Evolutionary conservation across 2,113 vertebrate genomes (phyloP), one percentile per base, ranked within the genome.

Genomic region (Saccopteryx leptura): DNA sequence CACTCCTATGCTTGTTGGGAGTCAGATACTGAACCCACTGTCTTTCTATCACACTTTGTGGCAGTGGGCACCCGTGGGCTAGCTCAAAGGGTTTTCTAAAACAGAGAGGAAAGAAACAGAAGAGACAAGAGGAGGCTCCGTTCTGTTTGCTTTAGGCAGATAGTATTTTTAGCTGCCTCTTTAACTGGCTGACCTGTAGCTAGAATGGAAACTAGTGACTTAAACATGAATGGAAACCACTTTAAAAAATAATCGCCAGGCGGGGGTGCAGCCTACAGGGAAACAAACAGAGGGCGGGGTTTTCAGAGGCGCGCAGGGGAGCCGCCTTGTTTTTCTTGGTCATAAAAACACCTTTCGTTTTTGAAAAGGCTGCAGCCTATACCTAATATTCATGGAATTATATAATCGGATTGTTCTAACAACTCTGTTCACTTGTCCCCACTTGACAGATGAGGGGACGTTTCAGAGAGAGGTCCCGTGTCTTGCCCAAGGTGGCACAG

Each of bases 181-280:
- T 93, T 89, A 91, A 69, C 65, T 85, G 26, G 0, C 76, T 90
- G 80, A 85, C 80, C 85, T 89, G 46, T 87, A 78, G 31, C 76
- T 90, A 13, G 46, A 93, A 79, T 97, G 90, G 88, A 95, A 97
- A 92, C 88, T 81, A 52, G 90, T 95, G 52, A 95, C 80, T 97
- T 96, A 94, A 96, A 93, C 92, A 85, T 81, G 80, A 96, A 65
- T 88, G 90, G 96, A 97, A 97, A 95, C 85, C 66, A 74, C 84
- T 97, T 97, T 96, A 96, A 96, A 97, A 97, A 95, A 74, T 96
- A 96, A 96, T 97, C 65, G 89, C 31, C 3, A 26, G n/a, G 56
- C 14, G 5, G 33, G 7, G 15, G 71, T 84, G 13, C 89, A 2
- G 3, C 33, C 46, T 60, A 10, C 69, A 72, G 61, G 11, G 93